Evolutionary conservation across 2,888 invertebrate genomes (phyloP).

Genomic region (Girardia tigrina): DNA sequence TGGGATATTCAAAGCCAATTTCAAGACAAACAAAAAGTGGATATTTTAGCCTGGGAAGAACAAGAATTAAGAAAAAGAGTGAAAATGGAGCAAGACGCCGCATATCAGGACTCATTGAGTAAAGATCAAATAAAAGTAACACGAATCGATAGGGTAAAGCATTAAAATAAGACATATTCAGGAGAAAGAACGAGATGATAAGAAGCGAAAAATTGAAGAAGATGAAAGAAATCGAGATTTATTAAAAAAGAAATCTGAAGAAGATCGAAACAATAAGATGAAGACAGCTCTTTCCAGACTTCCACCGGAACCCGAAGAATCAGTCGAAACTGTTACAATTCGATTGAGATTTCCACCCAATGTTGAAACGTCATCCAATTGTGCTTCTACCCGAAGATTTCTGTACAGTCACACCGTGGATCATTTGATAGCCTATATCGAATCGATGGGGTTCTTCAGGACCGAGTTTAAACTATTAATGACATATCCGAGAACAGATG

Average conservation of each 20-base stretch:
- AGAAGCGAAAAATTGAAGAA: neutral
- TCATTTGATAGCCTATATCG: constrained; percentile 30
- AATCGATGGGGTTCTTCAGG: constrained; percentile 29
- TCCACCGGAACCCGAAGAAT: constrained; percentile 28
- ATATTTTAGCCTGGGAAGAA: constrained; percentile 29
- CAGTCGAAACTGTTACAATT: neutral
- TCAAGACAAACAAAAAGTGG: neutral
- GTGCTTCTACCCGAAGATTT: constrained; percentile 21
- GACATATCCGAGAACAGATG: constrained; percentile 35
- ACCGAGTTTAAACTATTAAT: constrained; percentile 34
- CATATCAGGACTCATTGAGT: constrained; percentile 29
- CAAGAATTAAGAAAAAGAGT: constrained; percentile 26
- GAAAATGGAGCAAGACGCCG: constrained; percentile 28
- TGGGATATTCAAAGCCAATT: neutral
- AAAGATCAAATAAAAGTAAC: constrained; percentile 27
- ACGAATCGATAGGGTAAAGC: too few species aligned
- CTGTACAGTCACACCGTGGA: neutral
- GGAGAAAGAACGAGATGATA: constrained; percentile 9
- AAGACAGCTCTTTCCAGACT: neutral
- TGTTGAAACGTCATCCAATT: neutral
- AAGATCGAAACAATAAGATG: neutral
- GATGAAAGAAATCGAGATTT: constrained; percentile 11
- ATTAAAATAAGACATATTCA: too few species aligned
- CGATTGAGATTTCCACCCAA: constrained; percentile 24
- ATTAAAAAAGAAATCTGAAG: neutral